Percentiles rank a stretch among this genome's conserved stretches.
Conservation (phyloP, 2,888 invertebrate species). For the Imbricaverruca yamaguchii region DNA sequence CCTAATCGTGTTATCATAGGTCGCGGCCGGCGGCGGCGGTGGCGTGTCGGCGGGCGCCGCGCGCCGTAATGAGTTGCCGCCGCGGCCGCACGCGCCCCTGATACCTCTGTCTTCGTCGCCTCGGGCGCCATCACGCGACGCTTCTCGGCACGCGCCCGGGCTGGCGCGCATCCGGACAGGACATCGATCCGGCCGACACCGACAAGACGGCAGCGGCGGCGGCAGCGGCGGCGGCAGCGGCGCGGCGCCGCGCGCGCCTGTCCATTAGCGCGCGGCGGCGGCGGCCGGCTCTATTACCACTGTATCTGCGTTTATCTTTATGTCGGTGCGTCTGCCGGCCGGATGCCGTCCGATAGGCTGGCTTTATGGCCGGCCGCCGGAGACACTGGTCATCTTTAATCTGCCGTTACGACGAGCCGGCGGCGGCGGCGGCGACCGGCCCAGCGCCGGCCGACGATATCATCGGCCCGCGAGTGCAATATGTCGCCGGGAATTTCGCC, state of each 20-base stretch:
- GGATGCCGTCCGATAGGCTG: not conserved
- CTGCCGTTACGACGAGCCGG: not conserved
- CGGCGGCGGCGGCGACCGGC: not conserved
- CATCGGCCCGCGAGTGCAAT: constrained; percentile 4
- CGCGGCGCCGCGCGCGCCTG: not conserved
- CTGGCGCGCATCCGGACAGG: not conserved
- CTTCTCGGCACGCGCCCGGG: not conserved
- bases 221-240: not conserved
- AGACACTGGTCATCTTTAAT: constrained; percentile 12
- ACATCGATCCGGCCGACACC: not conserved
- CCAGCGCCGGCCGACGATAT: not conserved
- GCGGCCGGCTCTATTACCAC: not conserved
- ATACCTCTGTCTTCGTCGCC: constrained; percentile 13
- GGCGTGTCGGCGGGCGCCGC: not conserved
- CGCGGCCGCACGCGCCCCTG: constrained; percentile 8
- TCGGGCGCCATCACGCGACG: constrained; percentile 15
- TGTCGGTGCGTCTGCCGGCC: constrained; percentile 4
- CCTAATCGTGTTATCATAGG: constrained; percentile 16
- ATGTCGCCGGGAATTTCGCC: constrained; percentile 20
- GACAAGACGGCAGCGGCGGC: not conserved
- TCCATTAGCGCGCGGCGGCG: not conserved
- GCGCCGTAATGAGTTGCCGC: not conserved
- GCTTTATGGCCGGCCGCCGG: not conserved
- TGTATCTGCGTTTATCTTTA: constrained; percentile 15
- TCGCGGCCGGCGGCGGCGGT: not conserved